Conservation (phyloP, 2,113 vertebrate species). For the Erythrolamprus reginae region DNA sequence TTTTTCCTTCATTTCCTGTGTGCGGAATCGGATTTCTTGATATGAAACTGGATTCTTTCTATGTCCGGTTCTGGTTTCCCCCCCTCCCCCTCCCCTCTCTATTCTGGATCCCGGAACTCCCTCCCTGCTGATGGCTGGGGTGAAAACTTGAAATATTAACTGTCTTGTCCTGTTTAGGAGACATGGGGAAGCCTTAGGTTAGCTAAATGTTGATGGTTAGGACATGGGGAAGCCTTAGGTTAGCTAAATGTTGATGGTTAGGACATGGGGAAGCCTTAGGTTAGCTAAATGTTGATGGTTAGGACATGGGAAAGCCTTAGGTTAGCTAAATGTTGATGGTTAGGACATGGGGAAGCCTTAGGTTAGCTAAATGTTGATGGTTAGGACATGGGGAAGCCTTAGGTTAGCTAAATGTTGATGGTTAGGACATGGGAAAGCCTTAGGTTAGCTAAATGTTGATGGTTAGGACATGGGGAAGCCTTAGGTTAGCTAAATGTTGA, state of each 20-base stretch:
- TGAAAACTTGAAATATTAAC: neutral
- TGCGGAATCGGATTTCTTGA: neutral
- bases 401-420: neutral
- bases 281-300: neutral
- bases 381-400: neutral
- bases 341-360: no score
- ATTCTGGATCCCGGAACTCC: neutral
- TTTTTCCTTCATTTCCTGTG: neutral
- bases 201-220: neutral
- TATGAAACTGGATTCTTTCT: neutral
- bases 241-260: neutral
- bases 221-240: neutral
- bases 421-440: no score
- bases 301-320: neutral
- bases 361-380: neutral
- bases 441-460: no score
- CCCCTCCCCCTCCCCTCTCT: neutral
- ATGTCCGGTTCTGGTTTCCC: neutral
- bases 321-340: neutral
- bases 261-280: neutral
- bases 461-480: no score
- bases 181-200: neutral
- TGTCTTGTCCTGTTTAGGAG: neutral
- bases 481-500: no score
- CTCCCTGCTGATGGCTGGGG: neutral